Conservation (phyloP, 2,113 vertebrate species). For the Hippocampus guttulatus region DNA sequence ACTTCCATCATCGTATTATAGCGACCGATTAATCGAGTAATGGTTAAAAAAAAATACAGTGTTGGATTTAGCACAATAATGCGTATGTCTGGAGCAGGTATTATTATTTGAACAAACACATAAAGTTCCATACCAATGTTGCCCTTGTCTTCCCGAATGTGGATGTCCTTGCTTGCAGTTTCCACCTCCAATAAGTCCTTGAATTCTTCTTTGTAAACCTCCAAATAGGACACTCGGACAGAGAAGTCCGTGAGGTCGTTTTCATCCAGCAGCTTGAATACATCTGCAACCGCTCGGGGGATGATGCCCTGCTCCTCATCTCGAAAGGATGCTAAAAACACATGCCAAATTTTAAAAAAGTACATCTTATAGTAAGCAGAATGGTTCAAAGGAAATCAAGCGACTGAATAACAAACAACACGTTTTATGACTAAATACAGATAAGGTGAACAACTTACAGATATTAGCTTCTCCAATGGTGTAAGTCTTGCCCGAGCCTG, state of each 20-base stretch:
- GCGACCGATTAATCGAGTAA: neutral
- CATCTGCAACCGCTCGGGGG: conserved; percentile 87
- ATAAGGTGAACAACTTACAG: conserved; percentile 73
- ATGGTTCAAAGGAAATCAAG: neutral
- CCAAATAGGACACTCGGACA: conserved; percentile 89
- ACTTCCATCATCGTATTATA: no score
- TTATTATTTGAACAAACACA: neutral
- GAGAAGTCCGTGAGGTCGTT: conserved; percentile 88
- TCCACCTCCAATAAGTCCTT: conserved; percentile 91
- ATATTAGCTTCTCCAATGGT: conserved; percentile 91
- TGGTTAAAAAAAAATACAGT: no score
- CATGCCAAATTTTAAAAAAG: neutral
- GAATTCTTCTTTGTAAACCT: conserved; percentile 97
- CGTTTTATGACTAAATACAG: neutral
- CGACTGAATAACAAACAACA: neutral
- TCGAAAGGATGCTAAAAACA: conserved; percentile 79
- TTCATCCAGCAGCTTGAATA: conserved; percentile 94
- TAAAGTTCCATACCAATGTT: conserved; percentile 81
- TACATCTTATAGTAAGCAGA: neutral
- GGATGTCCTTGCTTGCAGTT: conserved; percentile 91
- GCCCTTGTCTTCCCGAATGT: conserved; percentile 93
- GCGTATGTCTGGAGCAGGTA: no score
- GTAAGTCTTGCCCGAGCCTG: conserved; percentile 92
- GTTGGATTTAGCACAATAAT: no score
- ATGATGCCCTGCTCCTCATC: conserved; percentile 96